Conservation (phyloP, 2,113 vertebrate species). For the Hemiprocne comata region DNA sequence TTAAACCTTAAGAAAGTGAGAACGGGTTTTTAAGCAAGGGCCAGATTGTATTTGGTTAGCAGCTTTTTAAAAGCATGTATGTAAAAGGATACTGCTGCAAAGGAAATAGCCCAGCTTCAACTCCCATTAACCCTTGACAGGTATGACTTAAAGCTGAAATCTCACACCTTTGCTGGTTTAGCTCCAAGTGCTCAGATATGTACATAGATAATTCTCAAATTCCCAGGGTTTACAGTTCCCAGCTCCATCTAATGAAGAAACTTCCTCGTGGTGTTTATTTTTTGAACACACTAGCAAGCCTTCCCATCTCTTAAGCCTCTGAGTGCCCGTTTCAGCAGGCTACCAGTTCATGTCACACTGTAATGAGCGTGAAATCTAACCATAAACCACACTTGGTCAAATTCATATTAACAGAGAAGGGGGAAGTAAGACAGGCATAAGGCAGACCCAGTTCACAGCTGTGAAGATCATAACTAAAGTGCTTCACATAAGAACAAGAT, state of each 20-base stretch:
- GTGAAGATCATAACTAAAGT: constrained; percentile 18
- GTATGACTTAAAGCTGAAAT: constrained; percentile 61
- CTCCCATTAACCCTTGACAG: constrained; percentile 67
- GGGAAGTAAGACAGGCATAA: not conserved
- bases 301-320: not conserved
- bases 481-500: constrained; percentile 37
- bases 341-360: constrained; percentile 45
- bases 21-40: not conserved
- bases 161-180: constrained; percentile 54
- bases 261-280: constrained; percentile 35
- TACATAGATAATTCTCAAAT: constrained; percentile 50
- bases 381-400: constrained; percentile 50
- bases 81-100: constrained; percentile 62
- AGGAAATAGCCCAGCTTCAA: constrained; percentile 36
- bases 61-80: constrained; percentile 35
- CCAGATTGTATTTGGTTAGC: constrained; percentile 42
- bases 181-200: constrained; percentile 45
- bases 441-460: constrained; percentile 41
- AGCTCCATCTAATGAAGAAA: constrained; percentile 44
- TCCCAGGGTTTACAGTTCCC: constrained; percentile 40
- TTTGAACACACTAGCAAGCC: constrained; percentile 4
- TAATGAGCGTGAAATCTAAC: constrained; percentile 66
- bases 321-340: constrained; percentile 43
- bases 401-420: not conserved
- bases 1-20: constrained; percentile 18